Evolutionary conservation across 2,113 vertebrate genomes (phyloP).

Genomic region (Elachura formosa): DNA sequence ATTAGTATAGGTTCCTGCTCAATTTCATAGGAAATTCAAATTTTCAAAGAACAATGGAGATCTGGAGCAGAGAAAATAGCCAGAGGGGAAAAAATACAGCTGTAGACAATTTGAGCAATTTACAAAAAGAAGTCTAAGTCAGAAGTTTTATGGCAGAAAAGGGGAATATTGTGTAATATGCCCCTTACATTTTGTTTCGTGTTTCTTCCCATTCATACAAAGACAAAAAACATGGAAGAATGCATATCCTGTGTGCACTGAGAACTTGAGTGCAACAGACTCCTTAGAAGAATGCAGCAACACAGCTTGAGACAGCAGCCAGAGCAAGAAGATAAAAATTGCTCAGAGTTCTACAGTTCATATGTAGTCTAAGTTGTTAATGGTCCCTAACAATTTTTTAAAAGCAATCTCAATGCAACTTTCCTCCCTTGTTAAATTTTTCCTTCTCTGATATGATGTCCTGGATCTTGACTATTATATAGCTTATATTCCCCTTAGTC

Average conservation of each 20-base stretch:
- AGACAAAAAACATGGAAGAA: neutral
- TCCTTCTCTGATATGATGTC: neutral
- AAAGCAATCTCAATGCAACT: neutral
- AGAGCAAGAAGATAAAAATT: neutral
- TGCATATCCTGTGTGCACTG: neutral
- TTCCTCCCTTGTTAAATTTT: neutral
- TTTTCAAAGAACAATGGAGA: neutral
- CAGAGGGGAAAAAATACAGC: neutral
- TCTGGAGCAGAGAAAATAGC: neutral
- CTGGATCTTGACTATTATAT: neutral
- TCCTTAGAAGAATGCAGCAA: neutral
- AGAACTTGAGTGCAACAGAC: too few species aligned
- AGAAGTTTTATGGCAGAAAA: neutral
- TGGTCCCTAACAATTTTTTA: neutral
- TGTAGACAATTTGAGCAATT: neutral
- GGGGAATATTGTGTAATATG: rapidly evolving
- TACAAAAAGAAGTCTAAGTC: neutral
- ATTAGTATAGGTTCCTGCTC: neutral
- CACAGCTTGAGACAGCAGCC: neutral
- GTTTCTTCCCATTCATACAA: neutral
- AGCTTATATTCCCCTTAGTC: neutral
- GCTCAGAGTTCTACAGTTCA: neutral
- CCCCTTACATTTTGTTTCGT: neutral
- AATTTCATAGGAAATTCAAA: neutral
- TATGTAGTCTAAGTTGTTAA: neutral